Conservation (phyloP, 1,140 invertebrate genomes). For the Lutraria rhynchaena region DNA sequence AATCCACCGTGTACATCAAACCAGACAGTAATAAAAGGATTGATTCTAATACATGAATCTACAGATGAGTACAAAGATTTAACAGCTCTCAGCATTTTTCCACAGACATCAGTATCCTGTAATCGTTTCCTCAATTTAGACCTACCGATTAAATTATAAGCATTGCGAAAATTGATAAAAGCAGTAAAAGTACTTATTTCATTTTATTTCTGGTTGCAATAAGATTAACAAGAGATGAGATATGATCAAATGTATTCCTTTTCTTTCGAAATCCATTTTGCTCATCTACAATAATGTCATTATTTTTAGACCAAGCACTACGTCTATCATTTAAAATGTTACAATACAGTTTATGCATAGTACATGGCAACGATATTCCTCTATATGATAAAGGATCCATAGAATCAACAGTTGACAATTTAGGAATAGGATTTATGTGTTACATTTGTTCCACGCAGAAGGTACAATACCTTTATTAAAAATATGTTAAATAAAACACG, state of each 20-base stretch:
- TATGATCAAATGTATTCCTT: constrained; percentile 56
- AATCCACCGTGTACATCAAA: constrained; percentile 47
- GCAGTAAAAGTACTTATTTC: constrained; percentile 41
- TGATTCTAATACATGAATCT: constrained; percentile 45
- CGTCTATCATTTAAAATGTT: constrained; percentile 57
- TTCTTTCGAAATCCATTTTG: constrained; percentile 59
- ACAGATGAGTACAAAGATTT: constrained; percentile 42
- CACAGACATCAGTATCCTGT: constrained; percentile 35
- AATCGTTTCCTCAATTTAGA: constrained; percentile 25
- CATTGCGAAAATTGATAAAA: constrained; percentile 62
- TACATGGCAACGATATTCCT: constrained; percentile 38
- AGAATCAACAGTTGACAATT: neutral
- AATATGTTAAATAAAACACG: constrained; percentile 9
- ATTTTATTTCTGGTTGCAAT: constrained; percentile 49
- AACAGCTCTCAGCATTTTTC: constrained; percentile 44
- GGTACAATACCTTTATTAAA: constrained; percentile 1
- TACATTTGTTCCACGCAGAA: constrained; percentile 26
- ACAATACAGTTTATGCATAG: constrained; percentile 55
- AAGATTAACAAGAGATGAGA: constrained; percentile 38
- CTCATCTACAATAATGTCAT: constrained; percentile 46
- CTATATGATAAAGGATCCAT: constrained; percentile 29
- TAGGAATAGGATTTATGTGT: constrained; percentile 35
- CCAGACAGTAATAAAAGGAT: constrained; percentile 36
- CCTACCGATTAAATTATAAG: constrained; percentile 54
- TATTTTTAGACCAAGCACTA: constrained; percentile 16